phyloP scores from a whole-genome alignment of 2,797 vertebrate species.

The Emys orbicularis region DNA sequence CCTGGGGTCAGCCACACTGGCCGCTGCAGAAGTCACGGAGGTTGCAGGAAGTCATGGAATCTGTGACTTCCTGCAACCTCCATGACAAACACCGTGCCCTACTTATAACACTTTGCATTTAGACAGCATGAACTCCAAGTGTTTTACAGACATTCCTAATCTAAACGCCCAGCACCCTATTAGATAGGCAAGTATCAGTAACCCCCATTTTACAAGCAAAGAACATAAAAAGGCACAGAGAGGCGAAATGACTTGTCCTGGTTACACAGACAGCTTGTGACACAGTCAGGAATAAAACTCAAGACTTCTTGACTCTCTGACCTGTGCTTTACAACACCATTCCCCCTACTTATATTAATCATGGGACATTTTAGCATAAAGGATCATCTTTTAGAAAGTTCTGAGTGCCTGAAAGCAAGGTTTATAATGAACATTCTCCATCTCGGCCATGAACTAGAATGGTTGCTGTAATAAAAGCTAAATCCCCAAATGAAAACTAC shows the following conservation, averaged over 20 bases:
- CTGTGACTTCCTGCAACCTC: too few relatives aligned
- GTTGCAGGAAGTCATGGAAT: too few relatives aligned
- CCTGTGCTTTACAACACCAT: rapidly evolving
- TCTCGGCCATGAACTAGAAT: not conserved
- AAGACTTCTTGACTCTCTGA: not conserved
- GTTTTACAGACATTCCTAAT: not conserved
- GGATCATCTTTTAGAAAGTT: not conserved
- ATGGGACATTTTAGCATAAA: constrained; percentile 9
- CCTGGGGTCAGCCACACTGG: too few relatives aligned
- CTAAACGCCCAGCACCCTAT: not conserved
- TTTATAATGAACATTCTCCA: not conserved
- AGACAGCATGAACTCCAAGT: constrained; percentile 11
- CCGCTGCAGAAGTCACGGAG: too few relatives aligned
- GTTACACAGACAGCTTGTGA: not conserved
- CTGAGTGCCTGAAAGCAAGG: not conserved
- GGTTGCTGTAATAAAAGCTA: not conserved
- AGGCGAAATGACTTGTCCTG: not conserved
- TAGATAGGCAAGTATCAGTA: not conserved
- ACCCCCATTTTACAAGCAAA: not conserved
- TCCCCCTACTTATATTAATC: rapidly evolving
- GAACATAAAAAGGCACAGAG: rapidly evolving
- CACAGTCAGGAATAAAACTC: not conserved
- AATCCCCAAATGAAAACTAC: not conserved
- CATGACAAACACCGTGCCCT: too few relatives aligned
- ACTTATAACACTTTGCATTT: constrained; percentile 49